Conservation (phyloP, 23 tunicate species). For the Halocynthia roretzi region DNA sequence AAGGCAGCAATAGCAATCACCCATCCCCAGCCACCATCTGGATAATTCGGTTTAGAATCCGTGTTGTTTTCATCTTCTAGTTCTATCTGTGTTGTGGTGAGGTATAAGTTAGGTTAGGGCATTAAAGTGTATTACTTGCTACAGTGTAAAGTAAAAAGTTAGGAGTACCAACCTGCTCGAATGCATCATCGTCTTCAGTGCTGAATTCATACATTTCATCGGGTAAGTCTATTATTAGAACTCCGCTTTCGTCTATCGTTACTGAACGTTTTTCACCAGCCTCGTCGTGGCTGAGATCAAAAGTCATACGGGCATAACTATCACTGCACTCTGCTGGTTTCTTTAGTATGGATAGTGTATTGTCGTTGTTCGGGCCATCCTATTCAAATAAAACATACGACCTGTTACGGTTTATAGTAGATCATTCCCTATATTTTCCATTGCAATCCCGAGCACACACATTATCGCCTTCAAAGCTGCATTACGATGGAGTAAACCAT, state of each 20-base stretch:
- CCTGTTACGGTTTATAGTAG: no score
- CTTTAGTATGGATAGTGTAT: background rate
- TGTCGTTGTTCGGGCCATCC: no score
- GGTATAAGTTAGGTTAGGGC: background rate
- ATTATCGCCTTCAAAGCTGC: no score
- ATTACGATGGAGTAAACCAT: no score
- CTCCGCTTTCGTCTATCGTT: background rate
- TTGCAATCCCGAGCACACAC: no score
- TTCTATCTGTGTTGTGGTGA: background rate
- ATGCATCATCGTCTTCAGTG: slow-evolving; percentile 4
- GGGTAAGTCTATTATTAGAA: background rate
- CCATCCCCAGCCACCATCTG: slow-evolving; percentile 98
- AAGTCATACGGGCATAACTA: background rate
- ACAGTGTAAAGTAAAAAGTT: no score
- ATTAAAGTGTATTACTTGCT: no score
- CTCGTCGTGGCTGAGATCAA: background rate
- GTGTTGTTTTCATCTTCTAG: background rate
- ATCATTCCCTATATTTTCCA: no score
- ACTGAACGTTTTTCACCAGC: background rate
- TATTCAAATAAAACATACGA: no score
- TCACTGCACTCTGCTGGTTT: slow-evolving; percentile 4
- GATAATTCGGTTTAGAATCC: background rate
- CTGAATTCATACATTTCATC: background rate
- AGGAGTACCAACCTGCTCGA: background rate
- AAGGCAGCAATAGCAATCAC: slow-evolving; percentile 56